Percentiles rank a stretch among this genome's conserved stretches.
Conservation (phyloP, 2,888 invertebrate species). For the Rotaria sp. region DNA sequence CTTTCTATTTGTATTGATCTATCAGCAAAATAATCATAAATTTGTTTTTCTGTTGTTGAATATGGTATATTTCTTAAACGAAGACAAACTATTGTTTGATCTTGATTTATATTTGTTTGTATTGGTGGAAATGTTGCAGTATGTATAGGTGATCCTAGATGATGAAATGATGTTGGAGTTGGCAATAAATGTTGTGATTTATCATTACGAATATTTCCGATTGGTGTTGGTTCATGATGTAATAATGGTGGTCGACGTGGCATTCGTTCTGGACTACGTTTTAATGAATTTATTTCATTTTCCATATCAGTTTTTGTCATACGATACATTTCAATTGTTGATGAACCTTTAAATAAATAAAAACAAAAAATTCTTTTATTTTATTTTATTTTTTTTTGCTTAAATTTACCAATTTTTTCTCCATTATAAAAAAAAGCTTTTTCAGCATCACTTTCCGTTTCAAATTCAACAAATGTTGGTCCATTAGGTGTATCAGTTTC, state of each 20-base stretch:
- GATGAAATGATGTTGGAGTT: neutral
- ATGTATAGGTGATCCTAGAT: neutral
- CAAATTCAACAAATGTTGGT: conserved; percentile 19
- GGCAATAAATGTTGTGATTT: neutral
- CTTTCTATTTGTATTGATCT: neutral
- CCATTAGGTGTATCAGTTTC: neutral
- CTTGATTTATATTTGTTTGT: neutral
- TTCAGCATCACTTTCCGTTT: neutral
- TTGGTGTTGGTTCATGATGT: neutral
- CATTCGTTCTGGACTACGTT: neutral
- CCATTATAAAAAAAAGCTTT: conserved; percentile 18
- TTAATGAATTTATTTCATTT: conserved; percentile 16
- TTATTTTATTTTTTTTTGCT: neutral
- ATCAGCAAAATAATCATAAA: neutral
- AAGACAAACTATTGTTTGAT: neutral
- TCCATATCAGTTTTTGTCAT: conserved; percentile 29
- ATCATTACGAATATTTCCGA: neutral
- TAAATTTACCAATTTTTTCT: neutral
- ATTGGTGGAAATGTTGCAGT: neutral
- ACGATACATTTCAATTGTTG: conserved; percentile 15
- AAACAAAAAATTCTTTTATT: neutral
- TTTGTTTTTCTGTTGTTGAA: neutral
- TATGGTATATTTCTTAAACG: conserved; percentile 26
- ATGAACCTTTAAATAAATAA: neutral
- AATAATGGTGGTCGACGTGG: neutral